A percentile compares a stretch with the other conserved stretches of the same genome.
These are phyloP conservation scores for Zygaena filipendulae DNA, from an alignment of 2,888 invertebrate species.

Conservation along the genomic window DNA sequence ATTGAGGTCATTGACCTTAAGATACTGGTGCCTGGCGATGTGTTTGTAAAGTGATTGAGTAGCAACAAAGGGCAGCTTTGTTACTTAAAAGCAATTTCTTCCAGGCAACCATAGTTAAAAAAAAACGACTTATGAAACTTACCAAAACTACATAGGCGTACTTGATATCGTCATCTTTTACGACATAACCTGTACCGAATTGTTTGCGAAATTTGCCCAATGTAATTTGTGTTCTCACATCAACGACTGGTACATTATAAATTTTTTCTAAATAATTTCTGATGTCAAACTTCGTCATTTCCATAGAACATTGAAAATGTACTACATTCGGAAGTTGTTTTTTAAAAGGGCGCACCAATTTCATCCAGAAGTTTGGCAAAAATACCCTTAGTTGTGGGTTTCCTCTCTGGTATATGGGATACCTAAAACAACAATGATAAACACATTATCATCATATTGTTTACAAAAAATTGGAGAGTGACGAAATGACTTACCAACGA, in stretches of 20 bases:
- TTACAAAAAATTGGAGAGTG: constrained; percentile 5
- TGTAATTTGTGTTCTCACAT: constrained; percentile 80
- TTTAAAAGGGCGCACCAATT: constrained; percentile 77
- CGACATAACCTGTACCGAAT: constrained; percentile 70
- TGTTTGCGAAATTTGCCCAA: constrained; percentile 75
- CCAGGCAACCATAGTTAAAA: too few relatives aligned
- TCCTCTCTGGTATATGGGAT: constrained; percentile 90
- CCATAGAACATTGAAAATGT: constrained; percentile 89
- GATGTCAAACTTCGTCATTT: constrained; percentile 93
- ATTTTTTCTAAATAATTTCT: constrained; percentile 96
- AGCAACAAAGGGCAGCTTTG: too few relatives aligned
- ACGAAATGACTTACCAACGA: constrained; percentile 33
- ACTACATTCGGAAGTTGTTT: constrained; percentile 83
- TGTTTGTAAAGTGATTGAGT: too few relatives aligned
- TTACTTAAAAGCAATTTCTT: too few relatives aligned
- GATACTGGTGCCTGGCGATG: too few relatives aligned
- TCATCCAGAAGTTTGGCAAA: constrained; percentile 98
- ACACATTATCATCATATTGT: too few relatives aligned
- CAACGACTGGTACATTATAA: constrained; percentile 84
- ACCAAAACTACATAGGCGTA: constrained; percentile 84
- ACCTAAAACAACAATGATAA: constrained; percentile 71
- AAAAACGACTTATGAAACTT: too few relatives aligned
- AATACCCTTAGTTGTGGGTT: constrained; percentile 95
- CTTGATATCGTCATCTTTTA: constrained; percentile 87
- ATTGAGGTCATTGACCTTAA: too few relatives aligned